Evolutionary conservation across 1,140 invertebrate species (phyloP).

Genomic region (Drosophila equinoxialis): DNA sequence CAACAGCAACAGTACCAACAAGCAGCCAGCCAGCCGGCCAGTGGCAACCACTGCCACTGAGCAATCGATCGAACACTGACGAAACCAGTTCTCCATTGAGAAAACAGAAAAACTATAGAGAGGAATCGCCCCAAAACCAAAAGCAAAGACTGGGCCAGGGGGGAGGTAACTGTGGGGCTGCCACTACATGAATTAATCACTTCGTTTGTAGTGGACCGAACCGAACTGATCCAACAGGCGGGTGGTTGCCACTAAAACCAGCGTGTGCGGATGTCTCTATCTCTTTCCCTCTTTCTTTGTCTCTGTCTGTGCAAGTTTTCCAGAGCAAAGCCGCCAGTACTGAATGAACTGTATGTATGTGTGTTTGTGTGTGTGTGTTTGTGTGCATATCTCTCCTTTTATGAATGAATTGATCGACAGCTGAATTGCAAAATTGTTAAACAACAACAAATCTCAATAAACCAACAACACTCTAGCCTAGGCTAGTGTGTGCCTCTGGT

Average conservation of each 20-base stretch:
- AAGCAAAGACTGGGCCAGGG: slow-evolving; percentile 25
- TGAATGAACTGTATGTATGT: slow-evolving; percentile 42
- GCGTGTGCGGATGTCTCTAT: slow-evolving; percentile 56
- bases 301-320: slow-evolving; percentile 62
- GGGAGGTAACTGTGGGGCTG: slow-evolving; percentile 18
- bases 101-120: slow-evolving; percentile 48
- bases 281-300: not conserved
- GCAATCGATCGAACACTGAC: slow-evolving; percentile 57
- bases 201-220: slow-evolving; percentile 71
- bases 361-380: not conserved
- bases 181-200: slow-evolving; percentile 81
- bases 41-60: slow-evolving; percentile 34
- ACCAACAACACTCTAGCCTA: slow-evolving; percentile 4
- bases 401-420: slow-evolving; percentile 82
- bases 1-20: slow-evolving; percentile 43
- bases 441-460: slow-evolving; percentile 55
- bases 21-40: slow-evolving; percentile 26
- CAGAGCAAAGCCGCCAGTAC: slow-evolving; percentile 58
- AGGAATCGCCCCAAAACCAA: slow-evolving; percentile 43
- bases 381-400: slow-evolving; percentile 66
- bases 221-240: slow-evolving; percentile 43
- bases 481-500: not conserved
- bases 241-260: slow-evolving; percentile 58
- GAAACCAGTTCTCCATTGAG: slow-evolving; percentile 80
- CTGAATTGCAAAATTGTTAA: slow-evolving; percentile 82